Evolutionary conservation across 2,113 vertebrate species (phyloP).

Genomic region (Tenebrosternarchus preto): DNA sequence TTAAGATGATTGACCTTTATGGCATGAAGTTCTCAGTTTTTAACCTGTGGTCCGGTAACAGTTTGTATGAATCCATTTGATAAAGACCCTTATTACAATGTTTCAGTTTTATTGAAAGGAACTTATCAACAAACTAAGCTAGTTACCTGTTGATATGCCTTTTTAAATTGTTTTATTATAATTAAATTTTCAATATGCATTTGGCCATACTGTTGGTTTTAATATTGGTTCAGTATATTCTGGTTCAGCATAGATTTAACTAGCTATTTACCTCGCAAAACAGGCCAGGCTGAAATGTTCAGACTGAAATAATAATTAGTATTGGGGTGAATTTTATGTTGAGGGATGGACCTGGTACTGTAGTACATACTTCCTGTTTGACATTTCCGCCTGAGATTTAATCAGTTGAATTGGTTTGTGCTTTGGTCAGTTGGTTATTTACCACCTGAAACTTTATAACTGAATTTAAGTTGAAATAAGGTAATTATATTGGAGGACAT

Average conservation of each 20-base stretch:
- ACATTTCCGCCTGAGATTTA: neutral
- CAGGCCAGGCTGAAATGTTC: no score
- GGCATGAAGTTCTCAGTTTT: neutral
- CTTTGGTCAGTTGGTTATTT: neutral
- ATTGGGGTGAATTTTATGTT: neutral
- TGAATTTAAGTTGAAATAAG: neutral
- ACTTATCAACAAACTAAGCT: neutral
- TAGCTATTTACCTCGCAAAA: neutral
- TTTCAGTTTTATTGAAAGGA: neutral
- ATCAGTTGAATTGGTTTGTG: neutral
- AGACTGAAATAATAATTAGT: neutral
- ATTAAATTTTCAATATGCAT: neutral
- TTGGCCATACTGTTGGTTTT: neutral
- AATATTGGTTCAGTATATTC: neutral
- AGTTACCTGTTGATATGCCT: neutral
- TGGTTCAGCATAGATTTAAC: no score
- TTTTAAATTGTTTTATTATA: neutral
- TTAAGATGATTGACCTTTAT: neutral
- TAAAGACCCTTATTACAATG: neutral
- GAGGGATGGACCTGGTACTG: neutral
- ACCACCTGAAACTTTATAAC: neutral
- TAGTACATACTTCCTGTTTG: neutral
- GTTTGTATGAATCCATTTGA: constrained; percentile 48
- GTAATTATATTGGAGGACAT: neutral
- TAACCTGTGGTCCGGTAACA: constrained; percentile 39